phyloP scores from a whole-genome alignment of 2,888 invertebrate genomes.

The Nebria brevicollis region DNA sequence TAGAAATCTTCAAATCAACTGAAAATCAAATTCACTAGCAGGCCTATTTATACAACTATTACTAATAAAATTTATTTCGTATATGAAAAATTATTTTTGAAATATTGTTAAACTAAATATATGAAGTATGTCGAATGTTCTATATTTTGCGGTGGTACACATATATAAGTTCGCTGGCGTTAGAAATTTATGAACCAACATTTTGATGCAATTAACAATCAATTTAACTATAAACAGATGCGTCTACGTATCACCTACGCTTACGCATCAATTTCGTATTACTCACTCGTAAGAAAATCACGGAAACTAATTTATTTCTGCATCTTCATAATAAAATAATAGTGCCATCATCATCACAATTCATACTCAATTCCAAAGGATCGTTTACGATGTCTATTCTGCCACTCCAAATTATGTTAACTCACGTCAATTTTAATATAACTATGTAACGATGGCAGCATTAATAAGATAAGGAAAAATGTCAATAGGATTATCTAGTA shows the following conservation, averaged over 20 bases:
- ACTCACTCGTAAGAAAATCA: background rate
- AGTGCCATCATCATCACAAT: no score
- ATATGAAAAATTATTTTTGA: constrained; percentile 31
- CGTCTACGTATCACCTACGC: background rate
- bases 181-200: background rate
- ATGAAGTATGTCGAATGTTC: constrained; percentile 18
- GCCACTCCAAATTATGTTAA: no score
- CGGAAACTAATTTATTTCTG: background rate
- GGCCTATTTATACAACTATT: constrained; percentile 27
- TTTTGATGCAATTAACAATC: background rate
- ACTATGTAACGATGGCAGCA: no score
- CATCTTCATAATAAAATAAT: no score
- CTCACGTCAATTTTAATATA: no score
- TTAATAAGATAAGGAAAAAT: no score
- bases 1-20: background rate
- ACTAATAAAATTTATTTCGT: constrained; percentile 23
- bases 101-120: constrained; percentile 25
- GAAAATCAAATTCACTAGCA: constrained; percentile 25
- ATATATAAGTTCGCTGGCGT: background rate
- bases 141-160: constrained; percentile 17
- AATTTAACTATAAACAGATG: constrained; percentile 1
- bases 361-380: no score
- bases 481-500: no score
- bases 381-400: no score
- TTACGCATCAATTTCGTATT: background rate